Evolutionary conservation across 2,888 invertebrate genomes (phyloP), one percentile per base, ranked within the genome.

Genomic region (Shargacucullia verbasci): DNA sequence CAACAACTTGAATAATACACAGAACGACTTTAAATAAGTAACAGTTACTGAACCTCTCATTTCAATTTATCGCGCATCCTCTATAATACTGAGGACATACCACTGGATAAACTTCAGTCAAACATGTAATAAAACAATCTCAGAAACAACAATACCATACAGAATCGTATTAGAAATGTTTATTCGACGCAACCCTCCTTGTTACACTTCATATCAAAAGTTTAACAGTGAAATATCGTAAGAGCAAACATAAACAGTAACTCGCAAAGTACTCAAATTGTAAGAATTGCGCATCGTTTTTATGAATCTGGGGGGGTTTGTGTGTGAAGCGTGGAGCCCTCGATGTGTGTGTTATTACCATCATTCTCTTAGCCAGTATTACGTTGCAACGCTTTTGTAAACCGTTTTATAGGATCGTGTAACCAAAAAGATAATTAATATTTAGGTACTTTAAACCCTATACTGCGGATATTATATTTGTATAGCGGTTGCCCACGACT

Each of bases 361-460:
- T 71, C 59, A 81, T 80, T 78, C 76, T 77, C 71, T 75, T 78
- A 74, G 59, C 64, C 74, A 65, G 79, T 78, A 78, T 81, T 73
- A 76, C 70, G 70, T 72, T 73, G 76, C 71, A 76, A 49, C 65
- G 70, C 77, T 76, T 79, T 76, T 76, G 76, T 69, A 72, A 79
- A 80, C 80, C 73, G 76, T 76, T 78, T 78, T 73, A 77, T 76
- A 71, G 57, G 60, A 41, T 60, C 48, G 45, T 46, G 50, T 52
- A 53, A 41, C 59, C 55, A 41, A 68, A 61, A 54, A 62, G 31
- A 65, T 60, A 65, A 62, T 75, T 34, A 62, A 59, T 41, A 64
- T 49, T 25, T 31, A 35, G 15, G 27, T 20, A 20, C 20, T 20
- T 20, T 20, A 20, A 20, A 20, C 2, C 20, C 11, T 25, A 46